Percentiles rank a stretch among this genome's conserved stretches.
These are phyloP conservation scores for Aromia moschata DNA, from an alignment of 2,888 invertebrate species.

Conservation along the genomic window DNA sequence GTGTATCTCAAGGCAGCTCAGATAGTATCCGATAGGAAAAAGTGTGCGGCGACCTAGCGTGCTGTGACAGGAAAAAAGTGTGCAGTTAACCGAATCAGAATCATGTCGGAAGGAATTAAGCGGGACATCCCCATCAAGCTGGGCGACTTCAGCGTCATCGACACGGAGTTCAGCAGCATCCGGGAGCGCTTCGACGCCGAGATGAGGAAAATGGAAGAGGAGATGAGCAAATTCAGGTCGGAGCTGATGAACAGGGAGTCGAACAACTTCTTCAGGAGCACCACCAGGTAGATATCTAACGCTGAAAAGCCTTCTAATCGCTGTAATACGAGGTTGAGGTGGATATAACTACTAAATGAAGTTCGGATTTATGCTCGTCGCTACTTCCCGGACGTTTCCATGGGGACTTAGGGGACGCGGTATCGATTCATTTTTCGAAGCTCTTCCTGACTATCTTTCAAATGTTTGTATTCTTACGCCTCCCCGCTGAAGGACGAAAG, in stretches of 20 bases:
- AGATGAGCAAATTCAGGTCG: constrained; percentile 94
- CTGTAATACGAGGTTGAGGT: constrained; percentile 12
- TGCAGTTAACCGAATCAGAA: constrained; percentile 44
- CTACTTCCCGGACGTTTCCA: not conserved
- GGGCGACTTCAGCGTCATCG: constrained; percentile 94
- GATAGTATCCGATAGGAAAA: constrained; percentile 4
- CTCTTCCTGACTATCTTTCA: constrained; percentile 2
- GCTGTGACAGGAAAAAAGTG: constrained; percentile 11
- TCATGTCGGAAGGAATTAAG: constrained; percentile 88
- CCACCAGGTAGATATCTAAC: constrained; percentile 75
- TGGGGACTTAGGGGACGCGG: not conserved
- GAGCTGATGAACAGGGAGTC: constrained; percentile 93
- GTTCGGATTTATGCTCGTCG: constrained; percentile 30
- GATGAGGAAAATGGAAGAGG: constrained; percentile 98
- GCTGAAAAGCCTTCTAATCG: not conserved
- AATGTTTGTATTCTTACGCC: constrained; percentile 13
- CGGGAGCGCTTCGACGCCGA: constrained; percentile 94
- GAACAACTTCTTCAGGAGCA: constrained; percentile 89
- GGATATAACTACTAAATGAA: constrained; percentile 8
- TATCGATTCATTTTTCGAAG: constrained; percentile 14
- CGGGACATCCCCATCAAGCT: constrained; percentile 89
- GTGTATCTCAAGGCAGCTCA: constrained; percentile 15
- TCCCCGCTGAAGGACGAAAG: constrained; percentile 8
- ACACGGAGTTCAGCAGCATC: constrained; percentile 96
- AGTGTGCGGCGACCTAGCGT: constrained; percentile 8